Base-by-base conservation (phyloP, 2,113 vertebrate species). In the Oreocharis arfaki region DNA sequence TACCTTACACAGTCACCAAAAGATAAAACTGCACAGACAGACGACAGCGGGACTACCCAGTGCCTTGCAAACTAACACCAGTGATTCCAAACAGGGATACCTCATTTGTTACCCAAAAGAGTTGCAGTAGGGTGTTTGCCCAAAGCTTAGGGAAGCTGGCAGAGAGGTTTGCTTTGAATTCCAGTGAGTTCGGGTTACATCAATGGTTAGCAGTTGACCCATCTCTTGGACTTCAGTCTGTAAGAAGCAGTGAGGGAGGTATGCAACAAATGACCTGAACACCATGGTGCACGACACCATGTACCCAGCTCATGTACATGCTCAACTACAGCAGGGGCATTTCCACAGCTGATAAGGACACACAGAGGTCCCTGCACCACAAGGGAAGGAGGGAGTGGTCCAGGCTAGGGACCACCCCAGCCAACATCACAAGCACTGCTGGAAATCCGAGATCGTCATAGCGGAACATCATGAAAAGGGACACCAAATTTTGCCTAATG, bases 231-330 rank as follows among this genome's bases (percentile, higher is more conserved):
- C 55, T 85, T 82, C 9, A 30, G 20, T 53, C 37, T 0, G 1
- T 27, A 61, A 7, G 17, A 79, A 68, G 57, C 53, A 75, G 47
- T 16, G 18, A 71, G 53, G 37, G 41, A 69, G 46, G 22, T 17
- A 53, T 55, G 70, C 52, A 76, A 61, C 53, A 53, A 87, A 69
- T 1, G 2, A 82, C 27, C 55, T 18, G 42, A 94, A 56, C 2
- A 1, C 16, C 30, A n/a, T 3, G 10, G 37, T 13, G 21, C 18
- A 73, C 39, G 53, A 7, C 46, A 52, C 19, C 1, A 1, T 27
- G 39, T 26, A 83, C 27, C 42, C 28, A 63, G 68, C 26, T 69
- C 42, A 47, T 16, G 16, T 33, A 37, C 22, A 13, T 16, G 26
- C 30, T 83, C 23, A 75, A 0, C 22, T 9, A 13, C 41, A 79